Percentiles rank a stretch among this genome's conserved stretches.
These are phyloP conservation scores for Haemorhous mexicanus DNA, from an alignment of 2,113 vertebrate genomes.

Conservation along the genomic window DNA sequence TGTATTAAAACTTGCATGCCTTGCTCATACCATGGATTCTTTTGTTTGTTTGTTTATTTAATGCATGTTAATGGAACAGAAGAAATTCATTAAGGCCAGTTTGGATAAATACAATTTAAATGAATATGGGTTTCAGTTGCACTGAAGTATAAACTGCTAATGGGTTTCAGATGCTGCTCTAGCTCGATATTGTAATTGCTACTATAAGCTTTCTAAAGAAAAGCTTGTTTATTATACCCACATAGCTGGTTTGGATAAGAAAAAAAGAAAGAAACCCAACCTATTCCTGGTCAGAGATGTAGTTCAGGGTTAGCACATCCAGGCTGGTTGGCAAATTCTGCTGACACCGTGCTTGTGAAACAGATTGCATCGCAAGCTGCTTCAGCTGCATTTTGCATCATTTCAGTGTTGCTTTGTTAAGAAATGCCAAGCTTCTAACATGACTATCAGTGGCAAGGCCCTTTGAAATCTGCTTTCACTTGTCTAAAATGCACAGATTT, in stretches of 20 bases:
- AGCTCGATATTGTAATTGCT: constrained; percentile 35
- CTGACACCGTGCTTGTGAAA: constrained; percentile 60
- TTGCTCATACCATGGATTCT: constrained; percentile 45
- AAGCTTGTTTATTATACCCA: constrained; percentile 34
- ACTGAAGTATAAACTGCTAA: constrained; percentile 69
- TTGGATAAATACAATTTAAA: constrained; percentile 36
- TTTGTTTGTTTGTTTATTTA: constrained; percentile 64
- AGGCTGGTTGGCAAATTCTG: constrained; percentile 55
- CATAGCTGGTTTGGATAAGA: background rate
- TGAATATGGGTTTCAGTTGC: constrained; percentile 28
- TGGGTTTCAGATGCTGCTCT: constrained; percentile 69
- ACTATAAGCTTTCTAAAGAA: constrained; percentile 11
- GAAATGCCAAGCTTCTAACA: constrained; percentile 39
- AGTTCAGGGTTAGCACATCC: constrained; percentile 45
- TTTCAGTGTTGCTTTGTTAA: constrained; percentile 44
- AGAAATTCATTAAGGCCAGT: constrained; percentile 67
- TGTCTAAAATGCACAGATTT: background rate
- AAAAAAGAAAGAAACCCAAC: background rate
- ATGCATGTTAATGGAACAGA: constrained; percentile 72
- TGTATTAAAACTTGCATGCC: constrained; percentile 71
- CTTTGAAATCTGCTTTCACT: background rate
- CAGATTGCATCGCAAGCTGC: constrained; percentile 48
- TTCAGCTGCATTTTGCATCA: constrained; percentile 48
- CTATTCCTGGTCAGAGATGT: background rate
- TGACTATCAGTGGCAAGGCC: constrained; percentile 38